Base-by-base conservation (phyloP, 2,797 vertebrate species). In the Micromesistius poutassou region DNA sequence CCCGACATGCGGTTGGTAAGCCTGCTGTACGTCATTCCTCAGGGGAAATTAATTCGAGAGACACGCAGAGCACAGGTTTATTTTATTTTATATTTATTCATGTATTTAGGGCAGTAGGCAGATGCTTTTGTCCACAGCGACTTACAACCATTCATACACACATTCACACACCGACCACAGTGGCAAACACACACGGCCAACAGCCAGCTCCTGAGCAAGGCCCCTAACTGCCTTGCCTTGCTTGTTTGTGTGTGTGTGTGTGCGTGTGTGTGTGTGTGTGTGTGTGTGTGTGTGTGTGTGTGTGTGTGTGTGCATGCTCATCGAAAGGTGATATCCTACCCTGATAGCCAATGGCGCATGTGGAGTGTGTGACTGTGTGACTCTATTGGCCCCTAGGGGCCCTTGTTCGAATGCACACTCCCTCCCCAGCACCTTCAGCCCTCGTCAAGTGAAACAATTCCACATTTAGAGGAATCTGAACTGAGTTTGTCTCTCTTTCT, bases 221-320 rank as follows among this genome's bases (percentile, higher is more conserved):
- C 33, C 5, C 33, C 33, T 35, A 35, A 3, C 33, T 3, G 33
- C 33, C 33, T 35, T 35, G 33, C 33, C 33, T 35, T 35, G 5
- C 33, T n/a, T 35, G 33, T 35, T 5, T 62, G 55, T 62, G 50
- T 62, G 76, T 62, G 46, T 31, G 42, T 14, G 78, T 75, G 55
- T 81, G 80, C 76, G 74, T 87, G 28, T 35, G 12, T 33, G 30
- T 16, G 30, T 19, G 30, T 77, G 79, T 72, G 25, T 77, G 50
- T 31, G 83, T 78, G 81, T 74, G 81, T 76, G 85, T 86, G 77
- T 74, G 72, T 30, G 71, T 42, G 42, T 46, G 42, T 46, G 42
- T 13, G 62, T 66, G 62, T 66, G 62, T 66, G 62, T 70, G 10
- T 70, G 28, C 10, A 30, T 70, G 28, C 28, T 25, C 28, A 70